phyloP scores from a whole-genome alignment of 2,113 vertebrate species.

The Mionectes macconnelli region DNA sequence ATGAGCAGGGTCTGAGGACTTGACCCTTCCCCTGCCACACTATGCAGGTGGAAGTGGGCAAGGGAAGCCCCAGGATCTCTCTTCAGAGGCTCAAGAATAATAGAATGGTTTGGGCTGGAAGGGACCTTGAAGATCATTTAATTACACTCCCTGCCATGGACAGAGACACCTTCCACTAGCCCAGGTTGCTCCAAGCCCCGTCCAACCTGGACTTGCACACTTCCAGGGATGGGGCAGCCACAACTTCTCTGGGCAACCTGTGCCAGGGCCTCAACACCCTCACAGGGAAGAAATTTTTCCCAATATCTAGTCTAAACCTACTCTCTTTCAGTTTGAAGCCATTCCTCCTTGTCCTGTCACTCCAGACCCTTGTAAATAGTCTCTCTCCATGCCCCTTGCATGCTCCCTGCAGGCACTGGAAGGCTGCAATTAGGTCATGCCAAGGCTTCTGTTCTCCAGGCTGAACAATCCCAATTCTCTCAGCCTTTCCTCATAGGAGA shows the following conservation, averaged over 20 bases:
- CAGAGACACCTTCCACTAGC: fast-evolving
- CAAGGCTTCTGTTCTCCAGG: neutral
- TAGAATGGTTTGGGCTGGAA: neutral
- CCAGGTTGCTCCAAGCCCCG: fast-evolving
- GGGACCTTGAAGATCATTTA: neutral
- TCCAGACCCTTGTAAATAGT: neutral
- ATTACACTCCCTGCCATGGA: too few relatives aligned
- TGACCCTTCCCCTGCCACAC: neutral
- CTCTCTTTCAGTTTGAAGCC: neutral
- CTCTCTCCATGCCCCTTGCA: neutral
- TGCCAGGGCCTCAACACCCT: fast-evolving
- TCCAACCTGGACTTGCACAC: fast-evolving
- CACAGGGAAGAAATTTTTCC: neutral
- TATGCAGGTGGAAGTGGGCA: fast-evolving
- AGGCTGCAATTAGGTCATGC: neutral
- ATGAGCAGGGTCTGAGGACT: neutral
- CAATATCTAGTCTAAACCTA: neutral
- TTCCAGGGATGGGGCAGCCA: neutral
- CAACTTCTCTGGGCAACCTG: neutral
- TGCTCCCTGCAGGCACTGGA: neutral
- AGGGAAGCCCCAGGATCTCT: neutral
- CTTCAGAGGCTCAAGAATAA: neutral
- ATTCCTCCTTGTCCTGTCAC: neutral
- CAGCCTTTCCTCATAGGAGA: neutral
- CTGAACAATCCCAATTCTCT: neutral